Evolutionary conservation across 1,140 invertebrate genomes (phyloP).

Genomic region (Chlorops oryzae): DNA sequence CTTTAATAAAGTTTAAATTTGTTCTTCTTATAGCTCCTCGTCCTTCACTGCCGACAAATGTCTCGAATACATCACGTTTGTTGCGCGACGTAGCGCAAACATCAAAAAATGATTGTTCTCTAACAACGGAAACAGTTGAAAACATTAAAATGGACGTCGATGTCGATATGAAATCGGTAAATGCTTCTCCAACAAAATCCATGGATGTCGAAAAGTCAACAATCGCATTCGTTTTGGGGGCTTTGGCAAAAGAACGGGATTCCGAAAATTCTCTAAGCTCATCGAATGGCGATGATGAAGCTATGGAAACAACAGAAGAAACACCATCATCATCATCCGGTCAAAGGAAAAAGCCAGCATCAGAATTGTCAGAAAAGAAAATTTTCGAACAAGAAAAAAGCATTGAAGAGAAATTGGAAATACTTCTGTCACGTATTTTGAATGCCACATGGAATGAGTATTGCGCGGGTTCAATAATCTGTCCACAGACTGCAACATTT

Average conservation of each 20-base stretch:
- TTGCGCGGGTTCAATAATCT: constrained; percentile 52
- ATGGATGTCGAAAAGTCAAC: constrained; percentile 27
- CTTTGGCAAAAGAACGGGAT: too few relatives aligned
- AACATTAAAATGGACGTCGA: constrained; percentile 30
- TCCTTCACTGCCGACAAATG: constrained; percentile 15
- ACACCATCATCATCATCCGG: too few relatives aligned
- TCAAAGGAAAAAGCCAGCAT: too few relatives aligned
- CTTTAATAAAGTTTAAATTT: too few relatives aligned
- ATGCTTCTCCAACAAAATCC: constrained; percentile 23
- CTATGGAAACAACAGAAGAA: too few relatives aligned
- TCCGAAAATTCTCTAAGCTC: too few relatives aligned
- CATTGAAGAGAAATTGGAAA: constrained; percentile 52
- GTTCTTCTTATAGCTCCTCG: constrained; percentile 3
- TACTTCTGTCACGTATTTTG: constrained; percentile 54
- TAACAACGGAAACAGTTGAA: constrained; percentile 13
- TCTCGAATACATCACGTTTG: constrained; percentile 29
- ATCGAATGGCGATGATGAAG: too few relatives aligned
- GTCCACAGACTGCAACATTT: constrained; percentile 54
- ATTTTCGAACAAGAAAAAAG: too few relatives aligned
- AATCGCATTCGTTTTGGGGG: constrained; percentile 12
- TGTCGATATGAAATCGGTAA: constrained; percentile 40
- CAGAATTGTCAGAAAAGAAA: too few relatives aligned
- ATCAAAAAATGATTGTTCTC: neutral
- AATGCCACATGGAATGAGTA: constrained; percentile 56
- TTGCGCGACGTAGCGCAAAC: constrained; percentile 17